phyloP scores from a whole-genome alignment of 2,113 vertebrate genomes.

The Suricata suricatta region DNA sequence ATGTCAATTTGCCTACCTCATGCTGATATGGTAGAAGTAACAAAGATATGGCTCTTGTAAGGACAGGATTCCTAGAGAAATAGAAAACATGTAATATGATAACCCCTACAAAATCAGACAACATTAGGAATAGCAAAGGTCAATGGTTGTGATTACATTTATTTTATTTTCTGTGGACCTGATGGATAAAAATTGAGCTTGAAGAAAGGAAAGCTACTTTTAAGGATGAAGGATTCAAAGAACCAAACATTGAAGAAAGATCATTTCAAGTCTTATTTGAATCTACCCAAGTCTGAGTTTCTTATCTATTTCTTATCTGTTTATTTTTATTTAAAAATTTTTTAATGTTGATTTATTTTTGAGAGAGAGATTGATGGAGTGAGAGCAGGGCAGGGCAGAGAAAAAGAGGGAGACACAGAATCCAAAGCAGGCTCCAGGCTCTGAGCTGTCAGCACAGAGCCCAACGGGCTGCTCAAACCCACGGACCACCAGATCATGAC shows the following conservation, averaged over 20 bases:
- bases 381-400: too few relatives aligned
- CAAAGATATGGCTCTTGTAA: neutral
- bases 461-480: too few relatives aligned
- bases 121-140: neutral
- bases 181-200: neutral
- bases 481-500: too few relatives aligned
- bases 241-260: neutral
- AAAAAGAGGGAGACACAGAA: too few relatives aligned
- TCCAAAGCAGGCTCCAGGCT: too few relatives aligned
- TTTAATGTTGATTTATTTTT: too few relatives aligned
- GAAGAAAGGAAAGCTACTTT: neutral
- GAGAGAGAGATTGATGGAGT: too few relatives aligned
- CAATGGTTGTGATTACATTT: neutral
- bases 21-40: neutral
- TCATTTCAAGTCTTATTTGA: neutral
- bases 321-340: too few relatives aligned
- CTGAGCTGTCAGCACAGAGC: too few relatives aligned
- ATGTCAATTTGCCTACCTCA: neutral
- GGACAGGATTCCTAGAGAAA: neutral
- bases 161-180: neutral
- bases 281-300: neutral
- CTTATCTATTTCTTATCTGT: neutral
- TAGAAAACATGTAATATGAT: neutral
- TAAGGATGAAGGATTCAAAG: neutral
- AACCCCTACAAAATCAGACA: neutral